Conservation (phyloP, 2,888 invertebrate species). For the Nomada fucata region DNA sequence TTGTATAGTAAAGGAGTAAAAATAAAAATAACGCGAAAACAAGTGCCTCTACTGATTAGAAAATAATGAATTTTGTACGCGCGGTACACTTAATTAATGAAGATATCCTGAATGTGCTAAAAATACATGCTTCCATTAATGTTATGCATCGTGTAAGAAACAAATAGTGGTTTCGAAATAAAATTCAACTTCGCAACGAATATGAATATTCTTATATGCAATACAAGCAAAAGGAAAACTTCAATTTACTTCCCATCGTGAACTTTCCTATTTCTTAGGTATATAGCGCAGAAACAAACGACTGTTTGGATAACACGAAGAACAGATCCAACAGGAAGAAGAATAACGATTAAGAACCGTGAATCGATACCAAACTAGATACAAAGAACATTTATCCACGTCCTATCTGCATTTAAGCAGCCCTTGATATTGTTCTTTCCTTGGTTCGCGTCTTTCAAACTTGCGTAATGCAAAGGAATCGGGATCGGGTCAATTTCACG, state of each 20-base stretch:
- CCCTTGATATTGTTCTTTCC: conserved; percentile 11
- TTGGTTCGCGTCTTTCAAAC: conserved; percentile 24
- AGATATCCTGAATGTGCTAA: too few relatives aligned
- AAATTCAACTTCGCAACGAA: too few relatives aligned
- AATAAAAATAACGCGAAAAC: background rate
- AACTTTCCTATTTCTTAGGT: background rate
- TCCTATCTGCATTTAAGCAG: conserved; percentile 6
- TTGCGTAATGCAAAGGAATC: conserved; percentile 63
- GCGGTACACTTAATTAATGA: too few relatives aligned
- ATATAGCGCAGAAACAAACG: background rate
- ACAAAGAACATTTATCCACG: conserved; percentile 29
- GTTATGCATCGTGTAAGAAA: too few relatives aligned
- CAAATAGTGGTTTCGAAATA: too few relatives aligned
- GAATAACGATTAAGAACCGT: background rate
- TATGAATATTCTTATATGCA: too few relatives aligned
- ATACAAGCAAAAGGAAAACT: too few relatives aligned
- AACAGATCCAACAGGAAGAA: background rate
- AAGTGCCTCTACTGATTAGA: background rate
- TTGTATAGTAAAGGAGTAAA: background rate
- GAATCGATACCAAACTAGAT: conserved; percentile 14
- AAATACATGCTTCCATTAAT: too few relatives aligned
- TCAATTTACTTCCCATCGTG: background rate
- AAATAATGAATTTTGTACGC: background rate
- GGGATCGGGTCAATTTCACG: conserved; percentile 73
- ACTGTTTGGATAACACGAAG: background rate